Conservation (phyloP, 2,888 invertebrate species). For the Amphipyra tragopoginis region DNA sequence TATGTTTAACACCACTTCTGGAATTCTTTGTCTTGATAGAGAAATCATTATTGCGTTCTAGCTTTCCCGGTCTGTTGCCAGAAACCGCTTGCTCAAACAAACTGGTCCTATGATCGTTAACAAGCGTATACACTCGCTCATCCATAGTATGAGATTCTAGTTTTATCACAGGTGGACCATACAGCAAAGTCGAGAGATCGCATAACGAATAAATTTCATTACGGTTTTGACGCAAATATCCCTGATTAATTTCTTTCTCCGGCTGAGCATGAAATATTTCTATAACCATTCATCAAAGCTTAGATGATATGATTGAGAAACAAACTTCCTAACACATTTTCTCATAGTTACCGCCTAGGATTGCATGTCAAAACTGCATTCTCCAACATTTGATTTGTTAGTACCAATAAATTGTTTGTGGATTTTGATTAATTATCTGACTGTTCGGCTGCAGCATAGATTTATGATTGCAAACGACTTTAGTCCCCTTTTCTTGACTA, state of each 20-base stretch:
- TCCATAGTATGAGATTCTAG: conserved; percentile 32
- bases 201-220: conserved; percentile 8
- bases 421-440: conserved; percentile 57
- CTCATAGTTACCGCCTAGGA: conserved; percentile 43
- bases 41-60: conserved; percentile 29
- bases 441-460: conserved; percentile 42
- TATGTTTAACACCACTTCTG: neutral
- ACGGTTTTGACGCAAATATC: conserved; percentile 8
- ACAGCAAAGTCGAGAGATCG: conserved; percentile 25
- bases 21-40: conserved; percentile 24
- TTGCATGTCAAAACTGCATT: conserved; percentile 51
- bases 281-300: conserved; percentile 29
- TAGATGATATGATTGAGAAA: conserved; percentile 40
- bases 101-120: conserved; percentile 46
- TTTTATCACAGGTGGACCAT: conserved; percentile 39
- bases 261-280: conserved; percentile 31
- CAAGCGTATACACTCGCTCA: conserved; percentile 43
- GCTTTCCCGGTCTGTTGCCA: conserved; percentile 25
- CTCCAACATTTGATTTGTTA: conserved; percentile 50
- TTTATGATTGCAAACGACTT: conserved; percentile 48
- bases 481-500: conserved; percentile 33
- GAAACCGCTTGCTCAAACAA: conserved; percentile 38
- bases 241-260: conserved; percentile 23
- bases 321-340: conserved; percentile 38
- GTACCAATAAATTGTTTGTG: conserved; percentile 53